These are phyloP conservation scores for Protophormia terraenovae DNA, from an alignment of 2,888 invertebrate species.

Conservation along the genomic window DNA sequence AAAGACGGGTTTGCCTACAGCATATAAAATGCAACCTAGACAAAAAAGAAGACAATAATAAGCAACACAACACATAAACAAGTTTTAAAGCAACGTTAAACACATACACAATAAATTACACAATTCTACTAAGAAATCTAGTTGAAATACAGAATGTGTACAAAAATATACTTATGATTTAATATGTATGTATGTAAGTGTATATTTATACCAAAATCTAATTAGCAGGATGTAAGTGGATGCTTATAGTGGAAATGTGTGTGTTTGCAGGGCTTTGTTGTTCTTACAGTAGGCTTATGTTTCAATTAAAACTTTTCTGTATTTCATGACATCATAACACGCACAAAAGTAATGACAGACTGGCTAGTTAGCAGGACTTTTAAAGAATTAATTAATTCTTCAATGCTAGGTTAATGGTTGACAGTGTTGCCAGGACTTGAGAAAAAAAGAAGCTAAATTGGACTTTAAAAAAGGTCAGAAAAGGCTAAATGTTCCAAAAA, in stretches of 20 bases:
- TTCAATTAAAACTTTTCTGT: conserved; percentile 56
- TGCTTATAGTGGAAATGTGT: background rate
- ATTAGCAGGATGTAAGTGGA: background rate
- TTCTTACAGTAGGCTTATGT: conserved; percentile 30
- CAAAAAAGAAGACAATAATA: conserved; percentile 58
- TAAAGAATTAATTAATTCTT: background rate
- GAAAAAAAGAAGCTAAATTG: too few species aligned
- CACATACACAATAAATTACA: background rate
- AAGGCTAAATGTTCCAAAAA: too few species aligned
- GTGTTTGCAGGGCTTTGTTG: background rate
- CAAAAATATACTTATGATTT: background rate
- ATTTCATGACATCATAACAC: conserved; percentile 29
- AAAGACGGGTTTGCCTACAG: conserved; percentile 96
- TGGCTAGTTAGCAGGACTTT: background rate
- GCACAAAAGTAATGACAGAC: background rate
- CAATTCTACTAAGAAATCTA: background rate
- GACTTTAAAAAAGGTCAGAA: too few species aligned
- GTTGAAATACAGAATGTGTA: background rate
- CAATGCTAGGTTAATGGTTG: too few species aligned
- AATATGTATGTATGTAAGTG: background rate
- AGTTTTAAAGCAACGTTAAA: background rate
- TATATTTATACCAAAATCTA: background rate
- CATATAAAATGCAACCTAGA: conserved; percentile 92
- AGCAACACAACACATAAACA: background rate
- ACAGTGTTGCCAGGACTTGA: too few species aligned